These are phyloP conservation scores for Agonopterix alstromeriana DNA, from an alignment of 2,888 invertebrate species.

Conservation along the genomic window DNA sequence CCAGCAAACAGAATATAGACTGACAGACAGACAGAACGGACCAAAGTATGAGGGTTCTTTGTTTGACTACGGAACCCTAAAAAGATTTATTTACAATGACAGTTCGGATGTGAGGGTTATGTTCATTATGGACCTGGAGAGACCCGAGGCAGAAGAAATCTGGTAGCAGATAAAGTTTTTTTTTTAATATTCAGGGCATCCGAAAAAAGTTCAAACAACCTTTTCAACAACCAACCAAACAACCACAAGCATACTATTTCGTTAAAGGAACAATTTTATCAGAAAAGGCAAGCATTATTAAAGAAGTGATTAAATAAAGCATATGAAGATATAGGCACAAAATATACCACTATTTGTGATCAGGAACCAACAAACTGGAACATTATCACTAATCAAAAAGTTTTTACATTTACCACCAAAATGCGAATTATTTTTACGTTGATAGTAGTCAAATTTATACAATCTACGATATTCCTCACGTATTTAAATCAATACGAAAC, in stretches of 20 bases:
- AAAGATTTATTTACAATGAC: constrained; percentile 5
- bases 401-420: not conserved
- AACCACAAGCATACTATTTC: constrained; percentile 4
- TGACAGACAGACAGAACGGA: too few species aligned
- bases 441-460: not conserved
- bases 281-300: not conserved
- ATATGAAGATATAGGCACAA: not conserved
- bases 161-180: constrained; percentile 5
- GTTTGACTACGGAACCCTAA: constrained; percentile 12
- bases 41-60: not conserved
- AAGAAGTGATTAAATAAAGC: not conserved
- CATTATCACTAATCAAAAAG: not conserved
- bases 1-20: not conserved
- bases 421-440: not conserved
- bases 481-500: constrained; percentile 10
- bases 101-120: constrained; percentile 6
- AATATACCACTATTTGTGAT: not conserved
- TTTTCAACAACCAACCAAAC: too few species aligned
- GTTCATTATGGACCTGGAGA: constrained; percentile 3
- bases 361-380: not conserved
- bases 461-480: not conserved
- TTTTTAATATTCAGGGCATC: constrained; percentile 7
- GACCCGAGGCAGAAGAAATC: not conserved
- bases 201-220: constrained; percentile 7
- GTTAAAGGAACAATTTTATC: not conserved